phyloP scores from a whole-genome alignment of 2,888 invertebrate genomes.

The Apoda limacodes region DNA sequence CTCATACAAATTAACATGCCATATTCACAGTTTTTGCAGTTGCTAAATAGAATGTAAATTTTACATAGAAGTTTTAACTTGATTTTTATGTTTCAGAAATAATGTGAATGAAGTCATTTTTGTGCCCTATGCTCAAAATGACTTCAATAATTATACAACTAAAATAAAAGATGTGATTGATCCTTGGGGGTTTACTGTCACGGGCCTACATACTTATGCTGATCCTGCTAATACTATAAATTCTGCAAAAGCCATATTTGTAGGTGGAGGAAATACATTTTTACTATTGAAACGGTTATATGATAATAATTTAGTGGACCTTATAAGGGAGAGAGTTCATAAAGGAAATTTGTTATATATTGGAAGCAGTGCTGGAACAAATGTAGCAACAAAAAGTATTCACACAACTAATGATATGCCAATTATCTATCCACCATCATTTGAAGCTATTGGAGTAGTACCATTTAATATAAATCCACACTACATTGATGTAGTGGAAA shows the following conservation, averaged over 20 bases:
- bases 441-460: slow-evolving; percentile 77
- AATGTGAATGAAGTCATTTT: slow-evolving; percentile 75
- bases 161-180: slow-evolving; percentile 69
- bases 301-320: slow-evolving; percentile 72
- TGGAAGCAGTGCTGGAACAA: slow-evolving; percentile 86
- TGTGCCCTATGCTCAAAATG: slow-evolving; percentile 78
- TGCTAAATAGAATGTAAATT: slow-evolving; percentile 73
- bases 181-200: slow-evolving; percentile 75
- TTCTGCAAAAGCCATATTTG: slow-evolving; percentile 76
- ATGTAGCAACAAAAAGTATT: slow-evolving; percentile 83
- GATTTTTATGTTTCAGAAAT: slow-evolving; percentile 59
- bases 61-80: slow-evolving; percentile 1
- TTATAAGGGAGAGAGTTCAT: slow-evolving; percentile 73
- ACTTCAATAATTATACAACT: slow-evolving; percentile 74
- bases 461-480: slow-evolving; percentile 91
- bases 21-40: slow-evolving; percentile 74
- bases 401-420: slow-evolving; percentile 92
- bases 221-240: slow-evolving; percentile 69
- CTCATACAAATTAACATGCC: too few species aligned
- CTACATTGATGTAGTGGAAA: slow-evolving; percentile 75
- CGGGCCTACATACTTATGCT: slow-evolving; percentile 72
- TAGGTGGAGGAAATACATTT: slow-evolving; percentile 88
- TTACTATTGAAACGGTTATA: slow-evolving; percentile 77
- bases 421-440: slow-evolving; percentile 80
- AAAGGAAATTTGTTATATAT: slow-evolving; percentile 77